These are phyloP conservation scores for Yasuhikotakia modesta DNA, from an alignment of 2,797 vertebrate species.

Conservation along the genomic window DNA sequence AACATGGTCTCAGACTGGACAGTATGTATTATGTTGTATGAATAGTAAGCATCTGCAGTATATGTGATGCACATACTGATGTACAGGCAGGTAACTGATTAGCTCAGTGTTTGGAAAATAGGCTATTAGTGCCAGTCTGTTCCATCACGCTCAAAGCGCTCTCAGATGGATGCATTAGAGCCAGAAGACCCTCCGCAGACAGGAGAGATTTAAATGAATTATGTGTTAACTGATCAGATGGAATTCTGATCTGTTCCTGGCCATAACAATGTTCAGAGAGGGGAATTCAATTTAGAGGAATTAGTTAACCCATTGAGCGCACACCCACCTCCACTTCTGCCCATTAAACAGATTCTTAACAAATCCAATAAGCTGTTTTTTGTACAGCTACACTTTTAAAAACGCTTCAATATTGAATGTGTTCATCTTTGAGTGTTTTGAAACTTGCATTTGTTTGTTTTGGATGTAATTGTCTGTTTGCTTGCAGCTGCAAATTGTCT, in stretches of 20 bases:
- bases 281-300: slow-evolving; percentile 56
- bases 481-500: not conserved
- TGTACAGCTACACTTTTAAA: slow-evolving; percentile 12
- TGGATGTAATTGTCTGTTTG: not conserved
- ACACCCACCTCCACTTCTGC: not conserved
- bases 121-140: slow-evolving; percentile 34
- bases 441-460: not conserved
- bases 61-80: slow-evolving; percentile 5
- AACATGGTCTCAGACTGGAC: not conserved
- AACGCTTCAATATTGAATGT: not conserved
- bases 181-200: slow-evolving; percentile 40
- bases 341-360: slow-evolving; percentile 19
- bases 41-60: not conserved
- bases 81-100: not conserved
- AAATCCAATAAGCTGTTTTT: slow-evolving; percentile 39
- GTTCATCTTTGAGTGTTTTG: not conserved
- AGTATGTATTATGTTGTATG: too few species aligned
- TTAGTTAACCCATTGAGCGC: slow-evolving; percentile 32
- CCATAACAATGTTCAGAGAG: slow-evolving; percentile 52
- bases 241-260: slow-evolving; percentile 55
- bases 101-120: slow-evolving; percentile 36
- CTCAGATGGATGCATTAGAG: slow-evolving; percentile 51
- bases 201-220: slow-evolving; percentile 52
- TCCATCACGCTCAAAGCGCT: slow-evolving; percentile 49
- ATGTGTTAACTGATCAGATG: slow-evolving; percentile 51